Conservation (phyloP, 1,140 invertebrate species). For the Vanessa tameamea region DNA sequence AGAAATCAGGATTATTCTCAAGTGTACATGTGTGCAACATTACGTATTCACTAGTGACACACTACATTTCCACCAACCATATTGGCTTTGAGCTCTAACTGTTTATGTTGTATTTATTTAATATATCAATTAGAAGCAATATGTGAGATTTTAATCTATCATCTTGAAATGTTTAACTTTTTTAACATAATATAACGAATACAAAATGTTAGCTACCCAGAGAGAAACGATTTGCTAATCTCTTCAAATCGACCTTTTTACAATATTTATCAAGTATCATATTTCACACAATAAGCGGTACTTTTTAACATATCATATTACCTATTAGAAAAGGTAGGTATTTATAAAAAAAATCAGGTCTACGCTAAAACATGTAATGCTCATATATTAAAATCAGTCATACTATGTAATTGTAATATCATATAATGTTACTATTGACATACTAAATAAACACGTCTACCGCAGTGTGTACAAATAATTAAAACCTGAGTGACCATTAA, state of each 20-base stretch:
- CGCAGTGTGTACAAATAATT: slow-evolving; percentile 35
- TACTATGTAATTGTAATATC: not conserved
- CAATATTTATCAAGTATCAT: no score
- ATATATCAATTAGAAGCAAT: slow-evolving; percentile 5
- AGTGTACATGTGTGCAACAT: slow-evolving; percentile 46
- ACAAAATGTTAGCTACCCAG: no score
- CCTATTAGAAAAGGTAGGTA: no score
- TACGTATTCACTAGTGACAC: slow-evolving; percentile 42
- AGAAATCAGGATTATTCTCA: slow-evolving; percentile 63
- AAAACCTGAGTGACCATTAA: slow-evolving; percentile 37
- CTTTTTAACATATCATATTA: no score
- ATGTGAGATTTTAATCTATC: not conserved
- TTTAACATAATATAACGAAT: no score
- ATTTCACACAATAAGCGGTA: no score
- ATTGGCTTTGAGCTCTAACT: slow-evolving; percentile 28
- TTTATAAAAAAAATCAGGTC: not conserved
- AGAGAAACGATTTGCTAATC: no score
- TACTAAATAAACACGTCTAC: slow-evolving; percentile 29
- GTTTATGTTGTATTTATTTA: slow-evolving; percentile 19
- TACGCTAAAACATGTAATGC: not conserved
- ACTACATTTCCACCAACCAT: slow-evolving; percentile 25
- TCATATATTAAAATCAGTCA: not conserved
- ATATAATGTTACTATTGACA: slow-evolving; percentile 12
- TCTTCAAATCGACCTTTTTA: no score
- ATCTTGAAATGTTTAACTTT: no score